phyloP scores from a whole-genome alignment of 2,888 invertebrate genomes.

The Tetropium fuscum region DNA sequence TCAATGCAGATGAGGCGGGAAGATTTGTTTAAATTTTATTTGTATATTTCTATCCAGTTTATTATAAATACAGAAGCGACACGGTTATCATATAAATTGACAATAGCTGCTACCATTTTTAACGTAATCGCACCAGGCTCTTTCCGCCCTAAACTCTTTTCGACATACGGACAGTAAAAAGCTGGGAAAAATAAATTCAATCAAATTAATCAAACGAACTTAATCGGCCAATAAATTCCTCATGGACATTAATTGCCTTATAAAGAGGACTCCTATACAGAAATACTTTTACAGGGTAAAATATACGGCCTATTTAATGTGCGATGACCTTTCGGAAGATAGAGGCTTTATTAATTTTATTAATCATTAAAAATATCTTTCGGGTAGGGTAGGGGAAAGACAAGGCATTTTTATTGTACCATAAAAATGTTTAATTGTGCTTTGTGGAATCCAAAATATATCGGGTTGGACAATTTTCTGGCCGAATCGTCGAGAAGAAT shows the following conservation, averaged over 20 bases:
- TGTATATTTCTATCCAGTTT: too few species aligned
- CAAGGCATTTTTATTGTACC: constrained; percentile 3
- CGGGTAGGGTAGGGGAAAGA: constrained; percentile 6
- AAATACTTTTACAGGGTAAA: constrained; percentile 30
- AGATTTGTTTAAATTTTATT: too few species aligned
- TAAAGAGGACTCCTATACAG: constrained; percentile 27
- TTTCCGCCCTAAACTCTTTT: constrained; percentile 4
- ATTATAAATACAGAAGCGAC: too few species aligned
- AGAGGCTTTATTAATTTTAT: constrained; percentile 24
- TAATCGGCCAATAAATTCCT: constrained; percentile 33
- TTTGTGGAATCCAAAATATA: not conserved
- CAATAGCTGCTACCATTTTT: too few species aligned
- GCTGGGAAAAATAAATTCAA: constrained; percentile 28
- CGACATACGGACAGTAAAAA: constrained; percentile 4
- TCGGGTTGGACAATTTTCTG: too few species aligned
- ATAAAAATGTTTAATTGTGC: constrained; percentile 5
- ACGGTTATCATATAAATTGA: too few species aligned
- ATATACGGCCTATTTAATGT: constrained; percentile 24
- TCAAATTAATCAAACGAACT: constrained; percentile 37
- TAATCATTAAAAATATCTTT: constrained; percentile 26
- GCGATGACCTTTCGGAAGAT: constrained; percentile 19
- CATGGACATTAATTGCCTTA: constrained; percentile 34
- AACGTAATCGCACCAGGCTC: not conserved
- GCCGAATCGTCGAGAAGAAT: too few species aligned
- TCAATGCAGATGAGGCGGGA: too few species aligned